phyloP scores from a whole-genome alignment of 2,888 invertebrate genomes.

The Brachypterus glaber region DNA sequence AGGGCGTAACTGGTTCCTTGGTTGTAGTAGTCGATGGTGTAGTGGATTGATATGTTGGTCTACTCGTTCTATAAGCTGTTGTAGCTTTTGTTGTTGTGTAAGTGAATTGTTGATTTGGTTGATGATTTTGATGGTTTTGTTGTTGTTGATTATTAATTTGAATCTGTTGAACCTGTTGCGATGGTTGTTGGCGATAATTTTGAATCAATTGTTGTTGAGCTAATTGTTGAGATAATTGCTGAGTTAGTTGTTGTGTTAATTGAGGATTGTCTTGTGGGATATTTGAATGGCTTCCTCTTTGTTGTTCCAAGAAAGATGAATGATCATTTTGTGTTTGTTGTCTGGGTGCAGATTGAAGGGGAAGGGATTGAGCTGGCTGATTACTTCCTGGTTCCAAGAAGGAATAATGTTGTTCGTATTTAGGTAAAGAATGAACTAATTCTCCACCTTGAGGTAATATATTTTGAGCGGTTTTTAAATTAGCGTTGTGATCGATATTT shows the following conservation, averaged over 20 bases:
- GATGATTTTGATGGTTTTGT: slow-evolving; percentile 16
- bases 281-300: slow-evolving; percentile 7
- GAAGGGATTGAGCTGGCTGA: slow-evolving; percentile 12
- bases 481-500: slow-evolving; percentile 24
- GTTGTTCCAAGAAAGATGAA: too few species aligned
- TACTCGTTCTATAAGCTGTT: slow-evolving; percentile 28
- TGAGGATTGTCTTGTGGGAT: slow-evolving; percentile 3
- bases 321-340: slow-evolving; percentile 16
- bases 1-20: slow-evolving; percentile 39
- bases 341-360: slow-evolving; percentile 20
- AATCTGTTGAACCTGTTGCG: slow-evolving; percentile 36
- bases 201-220: slow-evolving; percentile 9
- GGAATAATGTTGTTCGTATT: slow-evolving; percentile 69
- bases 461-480: slow-evolving; percentile 30
- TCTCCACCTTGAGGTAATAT: slow-evolving; percentile 59
- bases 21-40: slow-evolving; percentile 45
- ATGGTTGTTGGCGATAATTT: slow-evolving; percentile 33
- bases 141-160: slow-evolving; percentile 33
- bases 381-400: slow-evolving; percentile 37
- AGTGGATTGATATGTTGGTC: slow-evolving; percentile 20
- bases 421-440: slow-evolving; percentile 65
- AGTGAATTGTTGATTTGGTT: slow-evolving; percentile 22
- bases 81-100: slow-evolving; percentile 42
- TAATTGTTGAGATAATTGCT: slow-evolving; percentile 8
- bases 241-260: slow-evolving; percentile 12